A percentile compares a stretch with the other conserved stretches of the same genome.
Evolutionary conservation across 2,888 invertebrate species (phyloP).

Genomic region (Gortyna flavago): DNA sequence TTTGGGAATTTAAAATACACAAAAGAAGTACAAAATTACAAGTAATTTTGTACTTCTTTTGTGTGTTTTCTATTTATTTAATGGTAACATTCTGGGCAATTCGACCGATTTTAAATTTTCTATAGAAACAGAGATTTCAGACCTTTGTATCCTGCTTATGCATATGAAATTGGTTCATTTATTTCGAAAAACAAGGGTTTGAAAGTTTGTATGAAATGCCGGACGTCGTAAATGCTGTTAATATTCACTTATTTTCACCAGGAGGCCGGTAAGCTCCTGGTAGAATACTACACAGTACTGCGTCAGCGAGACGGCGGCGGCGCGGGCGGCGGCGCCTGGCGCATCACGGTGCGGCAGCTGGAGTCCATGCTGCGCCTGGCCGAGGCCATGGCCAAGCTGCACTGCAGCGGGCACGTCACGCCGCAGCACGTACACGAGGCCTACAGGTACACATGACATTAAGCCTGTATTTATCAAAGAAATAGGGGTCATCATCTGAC

Average conservation of each 20-base stretch:
- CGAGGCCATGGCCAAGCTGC: slow-evolving; percentile 98
- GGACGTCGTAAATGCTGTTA: too few species aligned
- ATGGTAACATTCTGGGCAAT: too few species aligned
- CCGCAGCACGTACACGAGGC: slow-evolving; percentile 96
- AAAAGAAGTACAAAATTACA: too few species aligned
- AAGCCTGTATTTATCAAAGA: neutral
- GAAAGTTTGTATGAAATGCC: too few species aligned
- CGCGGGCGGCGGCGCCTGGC: slow-evolving; percentile 93
- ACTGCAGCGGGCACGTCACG: slow-evolving; percentile 97
- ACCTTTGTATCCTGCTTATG: too few species aligned
- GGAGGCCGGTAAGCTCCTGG: slow-evolving; percentile 95
- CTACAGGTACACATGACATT: slow-evolving; percentile 64
- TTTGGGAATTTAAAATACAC: neutral
- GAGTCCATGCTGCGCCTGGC: slow-evolving; percentile 96
- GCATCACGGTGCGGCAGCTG: slow-evolving; percentile 98
- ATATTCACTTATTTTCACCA: slow-evolving; percentile 68
- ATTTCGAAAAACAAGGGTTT: too few species aligned
- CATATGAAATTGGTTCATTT: too few species aligned
- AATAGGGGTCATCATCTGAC: neutral
- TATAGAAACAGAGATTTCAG: too few species aligned
- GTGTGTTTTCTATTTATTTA: too few species aligned
- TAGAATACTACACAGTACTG: slow-evolving; percentile 96
- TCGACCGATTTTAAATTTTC: too few species aligned
- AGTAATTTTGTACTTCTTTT: neutral
- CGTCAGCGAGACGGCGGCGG: slow-evolving; percentile 94